phyloP scores from a whole-genome alignment of 1,140 invertebrate genomes.

The Lethocerus indicus region DNA sequence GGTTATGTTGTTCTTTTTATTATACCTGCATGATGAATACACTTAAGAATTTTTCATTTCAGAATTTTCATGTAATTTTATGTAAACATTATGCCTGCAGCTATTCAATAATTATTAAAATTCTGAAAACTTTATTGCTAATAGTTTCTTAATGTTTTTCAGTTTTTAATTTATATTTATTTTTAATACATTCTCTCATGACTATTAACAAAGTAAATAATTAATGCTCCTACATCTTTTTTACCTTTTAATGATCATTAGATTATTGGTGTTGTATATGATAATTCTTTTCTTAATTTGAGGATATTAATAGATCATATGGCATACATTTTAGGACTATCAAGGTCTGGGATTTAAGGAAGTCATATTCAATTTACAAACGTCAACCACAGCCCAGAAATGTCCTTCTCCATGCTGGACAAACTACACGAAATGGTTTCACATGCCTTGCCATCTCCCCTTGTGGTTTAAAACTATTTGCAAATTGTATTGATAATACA shows the following conservation, averaged over 20 bases:
- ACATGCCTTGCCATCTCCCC: conserved; percentile 60
- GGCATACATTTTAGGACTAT: conserved; percentile 33
- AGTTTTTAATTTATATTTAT: too few relatives aligned
- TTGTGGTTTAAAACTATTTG: conserved; percentile 49
- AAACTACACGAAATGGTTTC: conserved; percentile 49
- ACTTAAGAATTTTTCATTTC: too few relatives aligned
- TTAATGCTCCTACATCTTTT: background rate
- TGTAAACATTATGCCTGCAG: too few relatives aligned
- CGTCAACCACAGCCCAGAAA: conserved; percentile 51
- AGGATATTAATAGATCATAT: background rate
- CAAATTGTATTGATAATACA: conserved; percentile 67
- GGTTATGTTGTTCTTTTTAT: too few relatives aligned
- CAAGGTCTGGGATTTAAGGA: conserved; percentile 75
- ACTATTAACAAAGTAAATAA: too few relatives aligned
- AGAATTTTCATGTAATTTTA: too few relatives aligned
- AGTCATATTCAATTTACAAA: conserved; percentile 51
- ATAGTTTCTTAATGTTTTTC: too few relatives aligned
- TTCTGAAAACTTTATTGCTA: too few relatives aligned
- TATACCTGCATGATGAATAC: too few relatives aligned
- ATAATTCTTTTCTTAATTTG: background rate
- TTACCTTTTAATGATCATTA: background rate
- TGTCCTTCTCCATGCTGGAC: conserved; percentile 49
- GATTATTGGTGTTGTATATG: background rate
- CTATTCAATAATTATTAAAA: too few relatives aligned
- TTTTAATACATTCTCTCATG: too few relatives aligned